A percentile compares a stretch with the other conserved stretches of the same genome.
These are phyloP conservation scores for Dicyrtoma fusca DNA, from an alignment of 2,888 invertebrate species.

Conservation along the genomic window DNA sequence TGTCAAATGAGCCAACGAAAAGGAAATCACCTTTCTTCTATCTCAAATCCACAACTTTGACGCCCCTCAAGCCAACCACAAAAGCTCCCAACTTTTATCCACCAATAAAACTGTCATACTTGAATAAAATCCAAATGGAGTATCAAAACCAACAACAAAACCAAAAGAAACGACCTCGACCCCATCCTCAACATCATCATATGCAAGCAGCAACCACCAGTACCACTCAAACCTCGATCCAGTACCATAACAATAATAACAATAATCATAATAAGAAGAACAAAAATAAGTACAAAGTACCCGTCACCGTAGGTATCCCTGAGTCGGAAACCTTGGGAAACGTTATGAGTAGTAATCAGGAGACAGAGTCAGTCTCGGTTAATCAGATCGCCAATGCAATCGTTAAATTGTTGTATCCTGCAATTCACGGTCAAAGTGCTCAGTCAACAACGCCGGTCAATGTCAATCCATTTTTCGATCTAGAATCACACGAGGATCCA, in stretches of 20 bases:
- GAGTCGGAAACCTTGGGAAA: not conserved
- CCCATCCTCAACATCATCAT: not conserved
- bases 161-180: not conserved
- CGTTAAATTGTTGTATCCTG: conserved; percentile 28
- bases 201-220: not conserved
- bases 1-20: conserved; percentile 9
- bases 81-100: not conserved
- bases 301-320: not conserved
- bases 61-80: not conserved
- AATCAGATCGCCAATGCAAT: conserved; percentile 33
- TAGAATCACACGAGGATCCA: not conserved
- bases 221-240: not conserved
- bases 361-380: conserved; percentile 20
- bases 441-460: not conserved
- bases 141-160: not conserved
- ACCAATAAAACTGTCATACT: not conserved
- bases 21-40: not conserved
- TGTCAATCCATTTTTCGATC: not conserved
- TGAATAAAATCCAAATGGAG: not conserved
- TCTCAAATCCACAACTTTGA: too few relatives aligned
- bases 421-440: not conserved
- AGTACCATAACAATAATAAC: too few relatives aligned
- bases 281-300: too few relatives aligned
- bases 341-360: not conserved
- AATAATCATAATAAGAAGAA: not conserved